Evolutionary conservation across 2,113 vertebrate genomes (phyloP).

Genomic region (Neogale vison): DNA sequence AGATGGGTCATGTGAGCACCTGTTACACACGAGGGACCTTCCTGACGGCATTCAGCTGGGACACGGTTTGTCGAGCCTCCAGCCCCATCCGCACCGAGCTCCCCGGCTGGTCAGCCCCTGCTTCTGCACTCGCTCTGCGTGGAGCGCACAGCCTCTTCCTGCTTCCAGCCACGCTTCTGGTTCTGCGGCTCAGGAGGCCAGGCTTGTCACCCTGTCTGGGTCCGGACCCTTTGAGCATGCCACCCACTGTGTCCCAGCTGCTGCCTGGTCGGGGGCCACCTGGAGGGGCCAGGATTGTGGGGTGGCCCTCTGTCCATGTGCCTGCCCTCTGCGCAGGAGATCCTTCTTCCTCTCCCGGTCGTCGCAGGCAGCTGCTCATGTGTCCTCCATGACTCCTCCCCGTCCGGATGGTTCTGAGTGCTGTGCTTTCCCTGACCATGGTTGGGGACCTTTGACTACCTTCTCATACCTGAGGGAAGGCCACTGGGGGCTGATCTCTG

Average conservation of each 20-base stretch:
- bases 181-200: background rate
- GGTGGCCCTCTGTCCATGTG: background rate
- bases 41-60: background rate
- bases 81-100: accelerated
- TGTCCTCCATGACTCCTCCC: background rate
- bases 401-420: background rate
- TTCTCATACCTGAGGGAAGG: background rate
- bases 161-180: background rate
- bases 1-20: background rate
- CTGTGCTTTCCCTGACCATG: background rate
- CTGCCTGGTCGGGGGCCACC: background rate
- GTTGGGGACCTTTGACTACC: background rate
- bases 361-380: background rate
- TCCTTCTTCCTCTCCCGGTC: background rate
- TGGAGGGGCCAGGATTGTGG: background rate
- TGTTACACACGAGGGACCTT: background rate
- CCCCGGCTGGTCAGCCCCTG: background rate
- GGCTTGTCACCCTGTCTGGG: background rate
- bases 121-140: background rate
- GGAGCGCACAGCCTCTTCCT: background rate
- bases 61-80: background rate
- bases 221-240: background rate
- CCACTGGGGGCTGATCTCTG: background rate
- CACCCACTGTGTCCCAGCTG: background rate
- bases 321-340: background rate